Base-by-base conservation (phyloP, 2,113 vertebrate species). In the Centropus bengalensis region DNA sequence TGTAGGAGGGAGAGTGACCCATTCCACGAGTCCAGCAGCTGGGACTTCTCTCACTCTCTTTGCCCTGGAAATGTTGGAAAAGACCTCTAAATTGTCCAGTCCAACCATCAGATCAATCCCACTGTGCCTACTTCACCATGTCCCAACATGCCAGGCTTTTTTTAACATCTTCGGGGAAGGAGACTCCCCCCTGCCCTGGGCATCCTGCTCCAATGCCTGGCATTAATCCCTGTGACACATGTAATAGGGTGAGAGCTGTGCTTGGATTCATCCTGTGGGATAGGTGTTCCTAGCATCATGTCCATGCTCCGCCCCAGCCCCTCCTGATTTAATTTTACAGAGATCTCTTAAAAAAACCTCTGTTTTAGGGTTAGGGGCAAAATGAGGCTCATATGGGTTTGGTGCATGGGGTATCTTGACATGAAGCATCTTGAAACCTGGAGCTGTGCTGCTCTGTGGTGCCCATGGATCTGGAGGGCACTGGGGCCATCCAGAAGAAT, bases 1-100 rank as follows among this genome's bases (percentile, higher is more conserved):
- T 68, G 44, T 14, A 27, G 45, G 26, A 51, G 28, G 32, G 28
- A 19, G 13, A 36, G 11, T 19, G 56, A 9, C 33, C 52, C 58
- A 27, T 2, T 17, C 27, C 27, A 9, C 12, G 22, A 42, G 45
- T 22, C 17, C 0, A 0, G 8, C 20, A 24, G 49, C 47, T 68
- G 14, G 9, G 30, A 21, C 10, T 3, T 3, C 27, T 86, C 38
- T 64, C 3, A 2, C 8, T 3, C 4, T 70, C 38, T 78, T 70
- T 62, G 45, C 19, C 36, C 42, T 51, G 54, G 36, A 28, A 62
- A 59, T 10, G 10, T 20, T 49, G 47, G 47, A 23, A 49, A 47
- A 47, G 19, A 47, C 47, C 47, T 21, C 47, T 47, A 21, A 49
- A 22, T 23, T 11, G 23, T 49, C 47, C 21, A 23, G 47, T 49